Evolutionary conservation across 2,888 invertebrate species (phyloP), one percentile per base, ranked within the genome.

Genomic region (Hymenopus coronatus): DNA sequence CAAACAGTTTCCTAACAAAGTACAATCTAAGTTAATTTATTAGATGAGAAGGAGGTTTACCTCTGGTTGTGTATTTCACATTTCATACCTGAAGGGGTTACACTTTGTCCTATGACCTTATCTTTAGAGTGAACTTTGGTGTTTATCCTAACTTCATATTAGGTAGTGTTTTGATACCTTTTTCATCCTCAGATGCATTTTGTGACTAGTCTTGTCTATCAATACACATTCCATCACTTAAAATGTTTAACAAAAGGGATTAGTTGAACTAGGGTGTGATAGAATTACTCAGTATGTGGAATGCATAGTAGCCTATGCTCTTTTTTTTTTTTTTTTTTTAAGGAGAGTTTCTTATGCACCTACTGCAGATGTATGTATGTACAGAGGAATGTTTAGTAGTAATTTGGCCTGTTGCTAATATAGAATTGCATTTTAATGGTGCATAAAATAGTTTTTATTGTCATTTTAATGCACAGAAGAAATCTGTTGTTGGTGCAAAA

Each of bases 401-500:
- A 70, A 70, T 20, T 70, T 20, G 54, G 54, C 54, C 54, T 20
- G 54, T 70, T 70, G 54, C 54, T 70, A 20, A 70, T 25, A 70
- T 3, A 54, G 54, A 20, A 20, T 70, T 70, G 54, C 54, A 70
- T 70, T 70, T 70, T 25, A 70, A 6, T 20, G 54, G 54, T 70
- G 54, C 54, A 70, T 70, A 70, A 70, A 15, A 70, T 70, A 70
- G 54, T 70, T 70, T n/a, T 6, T 83, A 83, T 15, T 25, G 8
- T 83, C 20, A 30, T 27, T 28, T 30, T 30, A 20, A 30, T 30
- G n/a, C 28, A 27, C 83, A 28, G 83, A 83, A 83, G 15, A 83
- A 28, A 83, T 83, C 30, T 28, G 83, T 30, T 30, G 28, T 83
- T 88, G 70, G 88, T 88, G 88, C 88, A 83, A 84, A 88, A 54